These are phyloP conservation scores for Alloscopus bannaensis DNA, from an alignment of 2,888 invertebrate genomes.

Conservation along the genomic window DNA sequence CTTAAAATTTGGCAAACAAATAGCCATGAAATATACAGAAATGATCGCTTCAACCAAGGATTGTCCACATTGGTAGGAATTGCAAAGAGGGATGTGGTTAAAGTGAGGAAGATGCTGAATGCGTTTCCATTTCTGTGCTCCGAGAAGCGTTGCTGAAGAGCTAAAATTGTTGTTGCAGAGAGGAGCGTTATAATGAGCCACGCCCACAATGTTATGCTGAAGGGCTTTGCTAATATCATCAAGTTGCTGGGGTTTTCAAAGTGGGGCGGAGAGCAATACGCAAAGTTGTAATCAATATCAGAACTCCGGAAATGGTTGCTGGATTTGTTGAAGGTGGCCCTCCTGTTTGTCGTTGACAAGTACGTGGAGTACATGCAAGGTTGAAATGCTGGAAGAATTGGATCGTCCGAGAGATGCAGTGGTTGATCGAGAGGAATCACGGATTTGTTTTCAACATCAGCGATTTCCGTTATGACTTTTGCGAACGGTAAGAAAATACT, in stretches of 20 bases:
- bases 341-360: neutral
- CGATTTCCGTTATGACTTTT: constrained; percentile 9
- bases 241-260: neutral
- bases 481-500: constrained; percentile 19
- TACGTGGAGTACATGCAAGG: constrained; percentile 13
- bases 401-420: neutral
- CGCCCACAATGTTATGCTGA: neutral
- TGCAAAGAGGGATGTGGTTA: neutral
- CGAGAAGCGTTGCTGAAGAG: no score
- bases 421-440: constrained; percentile 5
- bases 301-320: neutral
- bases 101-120: neutral
- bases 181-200: no score
- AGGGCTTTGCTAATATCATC: neutral
- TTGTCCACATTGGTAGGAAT: neutral
- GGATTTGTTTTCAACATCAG: constrained; percentile 1
- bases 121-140: no score
- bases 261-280: constrained; percentile 1
- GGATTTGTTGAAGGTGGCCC: neutral
- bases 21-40: neutral
- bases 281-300: constrained; percentile 20
- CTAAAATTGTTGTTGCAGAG: no score
- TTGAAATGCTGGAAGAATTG: constrained; percentile 1
- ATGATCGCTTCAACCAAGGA: neutral
- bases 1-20: neutral